phyloP scores from a whole-genome alignment of 2,888 invertebrate genomes.

The Barypeithes pellucidus region DNA sequence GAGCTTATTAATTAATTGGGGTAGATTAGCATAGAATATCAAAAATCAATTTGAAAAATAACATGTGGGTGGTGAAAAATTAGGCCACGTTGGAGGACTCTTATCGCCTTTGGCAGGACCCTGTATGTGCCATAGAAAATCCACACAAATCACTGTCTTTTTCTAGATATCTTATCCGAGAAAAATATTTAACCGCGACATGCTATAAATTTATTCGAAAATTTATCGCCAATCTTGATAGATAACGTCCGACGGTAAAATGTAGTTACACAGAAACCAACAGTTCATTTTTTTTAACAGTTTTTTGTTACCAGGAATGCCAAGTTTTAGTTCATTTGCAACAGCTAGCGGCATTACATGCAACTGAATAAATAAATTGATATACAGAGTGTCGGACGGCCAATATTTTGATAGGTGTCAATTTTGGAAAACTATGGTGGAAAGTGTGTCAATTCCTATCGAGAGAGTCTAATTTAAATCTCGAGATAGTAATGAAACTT shows the following conservation, averaged over 20 bases:
- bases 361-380: conserved; percentile 4
- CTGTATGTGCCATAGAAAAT: conserved; percentile 12
- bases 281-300: conserved; percentile 34
- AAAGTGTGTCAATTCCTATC: no score
- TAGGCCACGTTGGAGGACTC: no score
- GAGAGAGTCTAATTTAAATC: no score
- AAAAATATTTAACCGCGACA: conserved; percentile 42
- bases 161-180: conserved; percentile 45
- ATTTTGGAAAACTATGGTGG: no score
- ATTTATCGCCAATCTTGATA: conserved; percentile 45
- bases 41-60: no score
- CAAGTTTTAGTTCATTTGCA: conserved; percentile 34
- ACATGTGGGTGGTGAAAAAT: no score
- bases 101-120: no score
- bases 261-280: conserved; percentile 41
- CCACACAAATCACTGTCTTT: conserved; percentile 48
- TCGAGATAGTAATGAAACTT: no score
- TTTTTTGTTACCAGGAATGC: conserved; percentile 21
- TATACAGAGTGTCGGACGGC: no score
- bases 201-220: conserved; percentile 36
- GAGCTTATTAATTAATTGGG: no score
- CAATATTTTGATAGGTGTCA: no score
- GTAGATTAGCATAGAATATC: no score
- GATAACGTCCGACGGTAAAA: conserved; percentile 37
- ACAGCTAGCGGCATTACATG: conserved; percentile 11